phyloP scores from a whole-genome alignment of 37 sponge, comb jelly and placozoan species.

The Halichondria panicea region DNA sequence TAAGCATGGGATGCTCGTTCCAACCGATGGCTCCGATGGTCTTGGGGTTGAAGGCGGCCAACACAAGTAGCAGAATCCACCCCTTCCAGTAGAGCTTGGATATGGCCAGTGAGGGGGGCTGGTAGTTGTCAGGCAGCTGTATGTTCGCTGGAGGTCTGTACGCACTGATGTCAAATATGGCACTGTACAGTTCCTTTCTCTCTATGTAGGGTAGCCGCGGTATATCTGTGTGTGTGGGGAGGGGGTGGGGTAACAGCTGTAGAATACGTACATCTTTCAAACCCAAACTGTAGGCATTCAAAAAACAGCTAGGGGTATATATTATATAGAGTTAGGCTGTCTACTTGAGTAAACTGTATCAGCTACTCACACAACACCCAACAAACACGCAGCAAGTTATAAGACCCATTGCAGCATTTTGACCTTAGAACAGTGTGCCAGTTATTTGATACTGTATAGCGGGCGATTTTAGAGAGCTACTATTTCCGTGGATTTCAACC shows the following conservation, averaged over 20 bases:
- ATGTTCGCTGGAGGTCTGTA: conserved; percentile 76
- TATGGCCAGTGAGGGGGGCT: conserved; percentile 83
- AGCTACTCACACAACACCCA: too few species aligned
- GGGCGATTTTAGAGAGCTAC: too few species aligned
- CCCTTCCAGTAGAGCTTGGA: conserved; percentile 96
- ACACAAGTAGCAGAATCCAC: conserved; percentile 86
- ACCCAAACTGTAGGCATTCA: too few species aligned
- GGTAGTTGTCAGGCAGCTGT: conserved; percentile 80
- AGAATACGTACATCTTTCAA: too few species aligned
- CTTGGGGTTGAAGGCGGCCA: conserved; percentile 88
- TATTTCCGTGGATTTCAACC: too few species aligned
- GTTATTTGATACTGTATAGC: too few species aligned
- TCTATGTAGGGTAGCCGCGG: conserved; percentile 63
- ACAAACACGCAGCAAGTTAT: too few species aligned
- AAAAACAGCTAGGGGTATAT: too few species aligned
- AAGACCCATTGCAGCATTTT: too few species aligned
- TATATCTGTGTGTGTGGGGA: conserved; percentile 36
- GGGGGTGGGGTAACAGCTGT: neutral
- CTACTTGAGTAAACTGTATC: too few species aligned
- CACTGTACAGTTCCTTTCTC: conserved; percentile 68
- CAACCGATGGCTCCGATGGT: conserved; percentile 83
- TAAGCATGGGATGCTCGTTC: conserved; percentile 84
- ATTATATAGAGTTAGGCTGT: too few species aligned
- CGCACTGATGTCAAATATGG: conserved; percentile 70
- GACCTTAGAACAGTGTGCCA: too few species aligned